Base-by-base conservation (phyloP, 2,888 invertebrate species). In the Euplexia lucipara region DNA sequence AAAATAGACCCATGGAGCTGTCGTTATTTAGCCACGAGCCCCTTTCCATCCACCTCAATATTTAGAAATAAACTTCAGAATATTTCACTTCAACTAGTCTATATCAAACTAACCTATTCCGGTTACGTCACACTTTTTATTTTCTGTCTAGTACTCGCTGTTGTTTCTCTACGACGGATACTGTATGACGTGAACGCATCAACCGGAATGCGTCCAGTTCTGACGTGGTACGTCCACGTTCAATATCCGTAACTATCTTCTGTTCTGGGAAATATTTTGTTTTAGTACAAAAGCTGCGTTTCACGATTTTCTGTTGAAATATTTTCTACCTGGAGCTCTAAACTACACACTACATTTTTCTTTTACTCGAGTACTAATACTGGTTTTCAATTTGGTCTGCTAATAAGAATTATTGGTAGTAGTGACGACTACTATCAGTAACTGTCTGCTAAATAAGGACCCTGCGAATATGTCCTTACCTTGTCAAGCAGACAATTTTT, bases 171-270 rank as follows among this genome's bases (percentile, higher is more conserved):
- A 44, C 16, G 32, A 16, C 8, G 22, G 60, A 32, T 18, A 32
- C 41, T 14, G 12, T n/a, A 5, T 18, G 62, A 62, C 62, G 34
- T 49, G 34, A 42, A 34, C 48, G 30, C 30, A 45, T 45, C 30
- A 61, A 10, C 16, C 9, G 16, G 45, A 45, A 45, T 16, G 3
- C 20, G 37, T 10, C 14, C 16, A 30, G 7, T 57, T 5, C 12
- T 30, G 45, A 22, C 32, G 10, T 22, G 3, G 34, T 35, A 26
- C n/a, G 20, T 35, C 26, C 62, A 34, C n/a, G 9, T 18, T 20
- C n/a, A 2, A 35, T 62, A 49, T 42, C 26, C 26, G 48, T 62
- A 48, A n/a, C 34, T n/a, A n/a, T 5, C 3, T 1, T 22, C 26
- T 20, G 0, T 1, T 3, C 48, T 8, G 32, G n/a, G 8, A 32